These are phyloP conservation scores for Phylloscopus collybita DNA, from an alignment of 2,797 vertebrate genomes.

Conservation along the genomic window DNA sequence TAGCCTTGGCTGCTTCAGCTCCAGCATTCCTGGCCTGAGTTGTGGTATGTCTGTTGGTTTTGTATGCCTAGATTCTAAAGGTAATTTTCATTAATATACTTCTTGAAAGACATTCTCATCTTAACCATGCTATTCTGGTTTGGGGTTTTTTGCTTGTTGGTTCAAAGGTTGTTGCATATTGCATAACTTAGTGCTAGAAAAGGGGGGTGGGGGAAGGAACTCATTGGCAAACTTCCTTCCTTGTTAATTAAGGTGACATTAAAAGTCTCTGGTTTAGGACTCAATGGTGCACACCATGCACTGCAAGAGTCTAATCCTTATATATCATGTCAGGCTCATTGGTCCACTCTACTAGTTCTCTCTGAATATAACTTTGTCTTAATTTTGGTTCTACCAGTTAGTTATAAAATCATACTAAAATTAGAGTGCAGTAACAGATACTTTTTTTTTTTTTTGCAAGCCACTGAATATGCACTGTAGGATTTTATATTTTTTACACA, in stretches of 20 bases:
- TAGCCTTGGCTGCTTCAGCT: background rate
- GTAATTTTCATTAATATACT: slow-evolving; percentile 33
- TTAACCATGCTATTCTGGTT: background rate
- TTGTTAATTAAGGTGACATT: slow-evolving; percentile 22
- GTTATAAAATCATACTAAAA: slow-evolving; percentile 22
- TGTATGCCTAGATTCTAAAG: background rate
- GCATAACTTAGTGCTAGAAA: background rate
- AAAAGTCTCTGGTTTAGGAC: background rate
- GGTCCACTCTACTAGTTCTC: background rate
- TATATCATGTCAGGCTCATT: background rate
- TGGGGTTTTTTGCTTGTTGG: background rate
- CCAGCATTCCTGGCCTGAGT: background rate
- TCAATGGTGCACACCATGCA: background rate
- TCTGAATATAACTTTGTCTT: background rate
- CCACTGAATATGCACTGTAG: background rate
- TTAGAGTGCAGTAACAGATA: background rate
- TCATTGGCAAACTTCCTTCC: slow-evolving; percentile 59
- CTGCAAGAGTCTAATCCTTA: background rate
- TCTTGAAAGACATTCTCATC: background rate
- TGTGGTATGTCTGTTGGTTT: background rate
- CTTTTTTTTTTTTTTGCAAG: background rate
- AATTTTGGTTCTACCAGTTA: background rate
- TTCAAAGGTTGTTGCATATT: slow-evolving; percentile 49
- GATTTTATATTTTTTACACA: slow-evolving; percentile 23
- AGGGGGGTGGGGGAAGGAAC: background rate